Base-by-base conservation (phyloP, 2,888 invertebrate genomes). In the Barypeithes pellucidus region DNA sequence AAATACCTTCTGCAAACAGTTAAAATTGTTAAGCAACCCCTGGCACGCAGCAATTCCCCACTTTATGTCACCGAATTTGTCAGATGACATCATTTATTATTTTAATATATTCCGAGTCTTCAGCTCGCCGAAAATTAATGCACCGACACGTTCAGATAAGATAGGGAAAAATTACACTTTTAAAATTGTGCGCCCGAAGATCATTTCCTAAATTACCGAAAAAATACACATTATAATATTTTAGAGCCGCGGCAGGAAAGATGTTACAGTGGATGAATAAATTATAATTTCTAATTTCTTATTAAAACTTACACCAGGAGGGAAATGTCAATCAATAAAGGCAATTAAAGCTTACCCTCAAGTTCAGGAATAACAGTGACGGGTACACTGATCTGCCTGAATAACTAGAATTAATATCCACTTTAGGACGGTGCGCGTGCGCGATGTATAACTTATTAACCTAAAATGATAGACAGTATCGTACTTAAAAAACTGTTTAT, bases 111-210 rank as follows among this genome's bases (percentile, higher is more conserved):
- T 43, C 14, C 7, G 14, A 43, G 43, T 43, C 2, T 14, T 43
- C 43, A 43, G 43, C 43, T 14, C 14, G n/a, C 57, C 33, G 36
- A 29, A 36, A 57, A 22, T 57, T 57, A 57, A 57, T 57, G 33
- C 57, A 57, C 29, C 57, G 57, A 11, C 57, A 36, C 57, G 16
- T 57, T 57, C 33, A 16, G 57, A 57, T 33, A 57, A 57, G 36
- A 57, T 33, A 36, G 36, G 36, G 57, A 57, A 57, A 57, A 33
- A 57, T 57, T 57, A 57, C 57, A 36, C 16, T 57, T 57, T 57
- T 16, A 57, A 57, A 57, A 57, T 57, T 57, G 57, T 33, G 29
- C 14, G 43, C 43, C 16, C 16, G 16, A 16, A 43, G 43, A 43
- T 16, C 16, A 16, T 43, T 43, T n/a, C 12, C 14, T 43, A 43